phyloP scores from a whole-genome alignment of 1,140 invertebrate species.

The Belonocnema kinseyi region DNA sequence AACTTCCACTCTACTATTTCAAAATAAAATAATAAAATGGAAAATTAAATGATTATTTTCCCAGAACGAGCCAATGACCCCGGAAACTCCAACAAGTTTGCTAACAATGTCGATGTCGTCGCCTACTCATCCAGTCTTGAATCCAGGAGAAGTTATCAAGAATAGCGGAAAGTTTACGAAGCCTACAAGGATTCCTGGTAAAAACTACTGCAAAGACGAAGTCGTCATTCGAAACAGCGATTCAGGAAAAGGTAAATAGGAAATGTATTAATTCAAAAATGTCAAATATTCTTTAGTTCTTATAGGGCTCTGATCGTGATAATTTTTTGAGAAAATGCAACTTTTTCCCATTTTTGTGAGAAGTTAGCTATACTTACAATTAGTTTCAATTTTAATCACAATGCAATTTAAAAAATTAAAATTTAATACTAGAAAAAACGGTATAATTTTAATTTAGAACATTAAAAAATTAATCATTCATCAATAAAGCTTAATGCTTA shows the following conservation, averaged over 20 bases:
- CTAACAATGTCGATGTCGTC: constrained; percentile 47
- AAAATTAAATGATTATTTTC: constrained; percentile 37
- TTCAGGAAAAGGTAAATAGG: constrained; percentile 90
- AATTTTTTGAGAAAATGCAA: no score
- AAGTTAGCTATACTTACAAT: no score
- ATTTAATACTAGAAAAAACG: no score
- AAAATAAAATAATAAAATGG: constrained; percentile 22
- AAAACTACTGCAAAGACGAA: constrained; percentile 95
- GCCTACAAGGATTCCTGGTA: constrained; percentile 92
- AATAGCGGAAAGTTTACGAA: constrained; percentile 91
- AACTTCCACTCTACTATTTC: constrained; percentile 7
- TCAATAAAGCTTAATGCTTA: no score
- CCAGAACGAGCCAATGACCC: constrained; percentile 57
- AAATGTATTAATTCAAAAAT: constrained; percentile 35
- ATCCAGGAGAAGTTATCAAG: constrained; percentile 89
- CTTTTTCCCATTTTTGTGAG: no score
- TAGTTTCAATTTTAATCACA: no score
- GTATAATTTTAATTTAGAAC: no score
- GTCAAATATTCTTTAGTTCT: constrained; percentile 25
- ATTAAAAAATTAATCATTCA: no score
- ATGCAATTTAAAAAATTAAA: no score
- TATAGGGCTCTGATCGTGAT: no score
- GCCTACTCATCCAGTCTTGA: constrained; percentile 76
- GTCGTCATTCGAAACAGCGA: constrained; percentile 95
- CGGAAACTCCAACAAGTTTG: constrained; percentile 64